Percentiles rank a stretch among this genome's conserved stretches.
phyloP scores from a whole-genome alignment of 1,140 invertebrate species.

The Philotrypesis tridentata region DNA sequence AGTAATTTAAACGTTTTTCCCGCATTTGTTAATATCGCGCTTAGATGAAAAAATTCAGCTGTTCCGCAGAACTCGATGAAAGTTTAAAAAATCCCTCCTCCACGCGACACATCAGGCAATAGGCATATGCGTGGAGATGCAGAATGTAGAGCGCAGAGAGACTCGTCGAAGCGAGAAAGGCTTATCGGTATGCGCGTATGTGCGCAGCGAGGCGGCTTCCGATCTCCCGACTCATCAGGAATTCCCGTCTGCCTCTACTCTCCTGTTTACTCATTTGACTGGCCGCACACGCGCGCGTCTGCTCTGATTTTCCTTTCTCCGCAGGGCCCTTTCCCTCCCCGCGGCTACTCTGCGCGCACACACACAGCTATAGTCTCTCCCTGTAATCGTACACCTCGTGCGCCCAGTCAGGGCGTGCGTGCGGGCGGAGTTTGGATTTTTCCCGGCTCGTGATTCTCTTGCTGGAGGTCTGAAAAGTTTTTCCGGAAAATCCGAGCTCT shows the following conservation, averaged over 20 bases:
- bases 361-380: neutral
- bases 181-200: conserved; percentile 3
- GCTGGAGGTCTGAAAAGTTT: no score
- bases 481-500: no score
- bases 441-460: no score
- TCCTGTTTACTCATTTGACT: conserved; percentile 34
- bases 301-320: conserved; percentile 33
- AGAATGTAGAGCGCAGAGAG: neutral
- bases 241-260: conserved; percentile 16
- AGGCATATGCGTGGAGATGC: neutral
- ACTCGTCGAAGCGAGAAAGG: neutral
- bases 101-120: no score
- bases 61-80: no score
- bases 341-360: neutral
- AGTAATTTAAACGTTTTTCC: no score
- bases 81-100: no score
- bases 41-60: no score
- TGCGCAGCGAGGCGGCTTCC: neutral
- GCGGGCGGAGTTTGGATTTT: no score
- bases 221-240: neutral
- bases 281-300: neutral
- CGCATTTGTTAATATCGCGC: no score
- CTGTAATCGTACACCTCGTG: no score
- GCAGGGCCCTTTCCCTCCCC: neutral
- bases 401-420: no score